A percentile compares a stretch with the other conserved stretches of the same genome.
These are phyloP conservation scores for Himalopsyche kuldschensis DNA, from an alignment of 2,888 invertebrate species.

Conservation along the genomic window DNA sequence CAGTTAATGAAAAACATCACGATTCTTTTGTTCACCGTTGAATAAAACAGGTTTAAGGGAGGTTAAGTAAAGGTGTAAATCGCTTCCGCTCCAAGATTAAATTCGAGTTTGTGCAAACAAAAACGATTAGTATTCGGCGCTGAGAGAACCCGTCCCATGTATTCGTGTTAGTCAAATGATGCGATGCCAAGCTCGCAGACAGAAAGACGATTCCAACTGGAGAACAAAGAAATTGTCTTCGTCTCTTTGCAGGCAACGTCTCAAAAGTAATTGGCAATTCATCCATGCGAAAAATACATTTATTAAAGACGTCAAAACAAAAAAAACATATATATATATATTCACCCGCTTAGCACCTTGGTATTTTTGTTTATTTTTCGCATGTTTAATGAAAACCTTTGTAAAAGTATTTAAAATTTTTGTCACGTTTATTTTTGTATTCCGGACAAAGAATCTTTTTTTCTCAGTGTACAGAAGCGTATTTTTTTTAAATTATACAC, in stretches of 20 bases:
- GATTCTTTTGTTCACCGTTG: background rate
- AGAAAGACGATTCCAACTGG: background rate
- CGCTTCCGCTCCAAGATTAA: slow-evolving; percentile 26
- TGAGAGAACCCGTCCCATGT: slow-evolving; percentile 9
- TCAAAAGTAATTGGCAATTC: slow-evolving; percentile 27
- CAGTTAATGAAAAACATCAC: background rate
- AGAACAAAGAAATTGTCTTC: slow-evolving; percentile 16
- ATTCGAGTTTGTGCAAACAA: slow-evolving; percentile 32
- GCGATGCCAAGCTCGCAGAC: slow-evolving; percentile 18
- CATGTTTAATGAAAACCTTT: background rate
- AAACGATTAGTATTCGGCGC: slow-evolving; percentile 30
- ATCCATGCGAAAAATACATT: slow-evolving; percentile 22
- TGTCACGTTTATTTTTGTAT: background rate
- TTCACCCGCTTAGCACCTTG: background rate
- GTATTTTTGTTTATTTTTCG: background rate
- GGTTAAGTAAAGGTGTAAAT: slow-evolving; percentile 16
- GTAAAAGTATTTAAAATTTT: background rate
- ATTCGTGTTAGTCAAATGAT: slow-evolving; percentile 31
- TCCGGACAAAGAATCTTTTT: background rate
- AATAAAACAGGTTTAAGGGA: background rate
- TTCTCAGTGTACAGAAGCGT: background rate
- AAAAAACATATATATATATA: background rate
- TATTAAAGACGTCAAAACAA: slow-evolving; percentile 17
- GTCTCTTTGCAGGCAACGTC: background rate
- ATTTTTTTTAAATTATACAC: background rate